Conservation (phyloP, 1,140 invertebrate genomes). For the Procambarus clarkii region DNA sequence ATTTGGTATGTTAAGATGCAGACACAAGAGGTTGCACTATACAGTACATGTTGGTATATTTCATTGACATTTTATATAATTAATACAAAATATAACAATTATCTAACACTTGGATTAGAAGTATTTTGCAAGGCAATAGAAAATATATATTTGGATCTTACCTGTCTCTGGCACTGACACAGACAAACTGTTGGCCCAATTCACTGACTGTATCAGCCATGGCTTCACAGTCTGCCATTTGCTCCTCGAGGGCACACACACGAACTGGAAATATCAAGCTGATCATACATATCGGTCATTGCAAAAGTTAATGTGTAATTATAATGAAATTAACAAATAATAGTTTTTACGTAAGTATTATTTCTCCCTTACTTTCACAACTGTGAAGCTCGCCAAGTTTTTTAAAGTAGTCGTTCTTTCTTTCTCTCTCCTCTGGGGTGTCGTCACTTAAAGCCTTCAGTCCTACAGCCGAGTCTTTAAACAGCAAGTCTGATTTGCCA, state of each 20-base stretch:
- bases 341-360: neutral
- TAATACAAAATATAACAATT: too few species aligned
- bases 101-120: too few species aligned
- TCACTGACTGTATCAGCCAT: constrained; percentile 19
- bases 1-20: too few species aligned
- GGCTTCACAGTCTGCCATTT: constrained; percentile 26
- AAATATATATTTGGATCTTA: neutral
- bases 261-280: constrained; percentile 23
- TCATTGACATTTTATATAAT: too few species aligned
- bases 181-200: constrained; percentile 34
- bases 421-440: constrained; percentile 28
- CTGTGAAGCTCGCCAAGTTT: constrained; percentile 52
- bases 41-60: too few species aligned
- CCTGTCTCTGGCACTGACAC: constrained; percentile 53
- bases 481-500: constrained; percentile 35
- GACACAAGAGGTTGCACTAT: too few species aligned
- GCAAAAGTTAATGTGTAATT: neutral
- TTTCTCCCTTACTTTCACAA: constrained; percentile 35
- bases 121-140: too few species aligned
- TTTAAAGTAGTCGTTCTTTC: constrained; percentile 42
- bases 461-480: constrained; percentile 45
- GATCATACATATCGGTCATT: neutral
- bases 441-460: constrained; percentile 47
- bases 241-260: constrained; percentile 46
- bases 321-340: neutral